A percentile compares a stretch with the other conserved stretches of the same genome.
Conservation (phyloP, 1,140 invertebrate species). For the Drosophila ohnishii region DNA sequence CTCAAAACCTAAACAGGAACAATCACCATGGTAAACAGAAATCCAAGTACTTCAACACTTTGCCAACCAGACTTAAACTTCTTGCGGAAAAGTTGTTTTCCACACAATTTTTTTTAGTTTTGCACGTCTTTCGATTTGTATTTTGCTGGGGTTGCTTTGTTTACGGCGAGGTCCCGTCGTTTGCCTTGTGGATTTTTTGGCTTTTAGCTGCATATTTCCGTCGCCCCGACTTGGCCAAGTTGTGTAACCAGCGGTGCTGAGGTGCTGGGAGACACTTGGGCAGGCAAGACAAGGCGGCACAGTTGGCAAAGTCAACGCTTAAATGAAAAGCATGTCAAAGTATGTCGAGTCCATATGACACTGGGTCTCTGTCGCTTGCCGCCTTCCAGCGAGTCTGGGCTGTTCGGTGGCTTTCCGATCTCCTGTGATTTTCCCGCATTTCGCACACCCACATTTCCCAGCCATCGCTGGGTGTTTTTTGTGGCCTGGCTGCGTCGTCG, state of each 20-base stretch:
- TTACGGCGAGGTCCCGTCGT: constrained; percentile 29
- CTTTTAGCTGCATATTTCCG: constrained; percentile 55
- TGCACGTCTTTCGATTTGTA: constrained; percentile 54
- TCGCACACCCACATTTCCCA: constrained; percentile 8
- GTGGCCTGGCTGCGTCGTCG: constrained; percentile 53
- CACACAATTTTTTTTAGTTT: constrained; percentile 25
- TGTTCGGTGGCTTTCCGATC: constrained; percentile 29
- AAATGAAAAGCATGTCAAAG: constrained; percentile 70
- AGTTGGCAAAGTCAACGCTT: constrained; percentile 59
- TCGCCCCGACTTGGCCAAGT: constrained; percentile 50
- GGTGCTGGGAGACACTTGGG: constrained; percentile 2
- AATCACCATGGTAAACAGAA: constrained; percentile 16
- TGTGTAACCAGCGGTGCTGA: constrained; percentile 21
- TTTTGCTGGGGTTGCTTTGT: constrained; percentile 57
- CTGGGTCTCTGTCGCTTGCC: constrained; percentile 36
- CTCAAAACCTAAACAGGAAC: background rate
- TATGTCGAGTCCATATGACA: constrained; percentile 72
- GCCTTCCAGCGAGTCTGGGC: constrained; percentile 24
- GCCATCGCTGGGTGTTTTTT: constrained; percentile 22
- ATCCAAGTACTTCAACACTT: constrained; percentile 53
- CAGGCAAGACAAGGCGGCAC: constrained; percentile 37
- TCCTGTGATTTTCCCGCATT: constrained; percentile 23
- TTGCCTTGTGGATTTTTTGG: constrained; percentile 53
- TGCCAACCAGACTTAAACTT: constrained; percentile 47
- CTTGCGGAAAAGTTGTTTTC: constrained; percentile 33